Evolutionary conservation across 2,888 invertebrate genomes (phyloP).

Genomic region (Hipparchia sbordonii): DNA sequence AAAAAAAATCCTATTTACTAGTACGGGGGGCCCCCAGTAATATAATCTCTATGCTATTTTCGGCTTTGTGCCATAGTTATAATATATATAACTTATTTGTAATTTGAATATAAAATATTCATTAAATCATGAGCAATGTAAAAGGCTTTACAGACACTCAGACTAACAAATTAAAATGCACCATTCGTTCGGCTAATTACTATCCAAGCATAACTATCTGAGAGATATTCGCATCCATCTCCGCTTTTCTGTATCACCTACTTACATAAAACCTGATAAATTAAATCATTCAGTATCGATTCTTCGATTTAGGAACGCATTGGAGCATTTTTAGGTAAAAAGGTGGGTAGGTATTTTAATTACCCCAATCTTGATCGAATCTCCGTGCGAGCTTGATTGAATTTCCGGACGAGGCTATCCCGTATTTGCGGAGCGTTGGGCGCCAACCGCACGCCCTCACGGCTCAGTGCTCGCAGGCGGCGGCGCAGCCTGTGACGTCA

Average conservation of each 20-base stretch:
- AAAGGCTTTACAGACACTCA: no score
- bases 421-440: constrained; percentile 73
- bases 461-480: constrained; percentile 61
- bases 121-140: no score
- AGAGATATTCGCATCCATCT: neutral
- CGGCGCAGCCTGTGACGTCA: constrained; percentile 67
- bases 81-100: no score
- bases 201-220: neutral
- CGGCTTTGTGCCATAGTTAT: no score
- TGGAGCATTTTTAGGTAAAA: constrained; percentile 56
- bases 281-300: constrained; percentile 7
- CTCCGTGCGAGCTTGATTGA: constrained; percentile 78
- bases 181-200: no score
- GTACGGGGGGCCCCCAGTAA: no score
- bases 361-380: constrained; percentile 79
- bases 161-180: no score
- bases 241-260: no score
- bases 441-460: constrained; percentile 53
- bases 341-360: constrained; percentile 71
- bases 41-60: no score
- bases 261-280: constrained; percentile 3
- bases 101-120: no score
- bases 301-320: constrained; percentile 15
- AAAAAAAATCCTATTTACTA: no score
- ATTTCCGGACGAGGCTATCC: constrained; percentile 75